phyloP scores from a whole-genome alignment of 2,113 vertebrate genomes.

The Oenanthe oenanthe region DNA sequence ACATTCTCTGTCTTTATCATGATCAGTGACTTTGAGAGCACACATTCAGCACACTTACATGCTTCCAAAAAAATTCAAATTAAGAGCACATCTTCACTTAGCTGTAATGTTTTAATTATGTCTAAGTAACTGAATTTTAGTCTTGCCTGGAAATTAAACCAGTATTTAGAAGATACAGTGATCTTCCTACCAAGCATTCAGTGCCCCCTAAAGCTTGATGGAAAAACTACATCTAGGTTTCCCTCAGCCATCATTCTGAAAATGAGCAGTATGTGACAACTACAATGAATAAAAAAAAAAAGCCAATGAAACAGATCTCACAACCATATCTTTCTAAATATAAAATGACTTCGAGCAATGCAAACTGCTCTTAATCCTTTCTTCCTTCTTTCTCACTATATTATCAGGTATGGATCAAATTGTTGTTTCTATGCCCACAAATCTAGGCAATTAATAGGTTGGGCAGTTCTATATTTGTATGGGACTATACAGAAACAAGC shows the following conservation, averaged over 20 bases:
- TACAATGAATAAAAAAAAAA: not conserved
- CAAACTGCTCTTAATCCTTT: not conserved
- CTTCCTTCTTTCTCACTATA: not conserved
- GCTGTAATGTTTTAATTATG: not conserved
- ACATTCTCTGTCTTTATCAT: not conserved
- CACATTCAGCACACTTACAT: not conserved
- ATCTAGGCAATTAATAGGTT: not conserved
- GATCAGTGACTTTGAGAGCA: not conserved
- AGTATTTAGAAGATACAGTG: not conserved
- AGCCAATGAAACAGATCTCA: not conserved
- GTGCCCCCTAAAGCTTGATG: conserved; percentile 19
- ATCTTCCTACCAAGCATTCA: not conserved
- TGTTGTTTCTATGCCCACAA: not conserved
- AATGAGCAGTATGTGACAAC: not conserved
- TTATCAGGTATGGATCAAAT: not conserved
- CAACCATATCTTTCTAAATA: not conserved
- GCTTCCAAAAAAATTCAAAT: not conserved
- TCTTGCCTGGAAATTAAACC: not conserved
- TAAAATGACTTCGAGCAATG: not conserved
- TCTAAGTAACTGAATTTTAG: not conserved
- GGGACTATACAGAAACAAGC: not conserved
- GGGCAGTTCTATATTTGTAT: not conserved
- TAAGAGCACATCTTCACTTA: not conserved
- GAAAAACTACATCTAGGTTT: not conserved
- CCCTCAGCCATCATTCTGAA: not conserved